Percentiles rank a stretch among this genome's conserved stretches.
Conservation (phyloP, 2,113 vertebrate species). For the Tympanuchus pallidicinctus region DNA sequence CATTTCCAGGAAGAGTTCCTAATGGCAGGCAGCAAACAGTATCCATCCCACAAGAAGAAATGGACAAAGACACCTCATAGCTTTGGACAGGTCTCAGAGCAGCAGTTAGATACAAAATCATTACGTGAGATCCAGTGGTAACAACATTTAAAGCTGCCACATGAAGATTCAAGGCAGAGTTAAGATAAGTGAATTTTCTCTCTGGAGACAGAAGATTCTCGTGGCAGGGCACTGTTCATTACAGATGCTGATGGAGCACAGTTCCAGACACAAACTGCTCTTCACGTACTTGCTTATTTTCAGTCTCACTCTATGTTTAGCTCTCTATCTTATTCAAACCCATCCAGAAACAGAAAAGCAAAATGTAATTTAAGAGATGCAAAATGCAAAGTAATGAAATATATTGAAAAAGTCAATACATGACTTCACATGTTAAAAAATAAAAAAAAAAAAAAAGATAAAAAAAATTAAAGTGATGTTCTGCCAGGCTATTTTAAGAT, state of each 20-base stretch:
- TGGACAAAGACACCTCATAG: neutral
- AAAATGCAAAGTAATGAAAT: neutral
- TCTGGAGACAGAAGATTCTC: neutral
- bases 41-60: neutral
- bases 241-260: neutral
- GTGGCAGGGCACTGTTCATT: neutral
- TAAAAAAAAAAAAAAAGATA: neutral
- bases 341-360: neutral
- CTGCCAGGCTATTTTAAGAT: neutral
- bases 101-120: neutral
- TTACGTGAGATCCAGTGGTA: neutral
- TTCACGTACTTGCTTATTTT: neutral
- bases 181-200: neutral
- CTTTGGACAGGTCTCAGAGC: neutral
- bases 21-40: neutral
- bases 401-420: neutral
- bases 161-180: neutral
- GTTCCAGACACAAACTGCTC: neutral
- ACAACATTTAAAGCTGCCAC: neutral
- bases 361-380: neutral
- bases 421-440: neutral
- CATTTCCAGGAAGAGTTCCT: neutral
- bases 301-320: neutral
- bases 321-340: neutral
- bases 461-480: neutral